Evolutionary conservation across 2,888 invertebrate species (phyloP).

Genomic region (Boloria euphrosyne): DNA sequence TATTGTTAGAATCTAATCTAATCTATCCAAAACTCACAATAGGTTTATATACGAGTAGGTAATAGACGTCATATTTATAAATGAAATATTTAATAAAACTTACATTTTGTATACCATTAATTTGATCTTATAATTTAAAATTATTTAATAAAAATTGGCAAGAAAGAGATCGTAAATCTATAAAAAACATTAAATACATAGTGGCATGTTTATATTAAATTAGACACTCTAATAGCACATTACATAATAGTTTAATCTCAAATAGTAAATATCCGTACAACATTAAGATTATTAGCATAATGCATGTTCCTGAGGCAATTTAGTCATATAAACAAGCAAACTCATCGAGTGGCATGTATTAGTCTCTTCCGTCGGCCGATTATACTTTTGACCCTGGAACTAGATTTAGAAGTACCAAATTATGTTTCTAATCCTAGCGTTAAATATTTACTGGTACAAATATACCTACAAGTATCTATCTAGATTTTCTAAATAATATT

Average conservation of each 20-base stretch:
- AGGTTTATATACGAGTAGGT: too few relatives aligned
- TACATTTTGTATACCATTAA: too few relatives aligned
- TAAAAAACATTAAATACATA: too few relatives aligned
- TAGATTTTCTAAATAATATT: neutral
- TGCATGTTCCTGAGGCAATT: conserved; percentile 32
- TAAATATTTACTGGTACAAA: neutral
- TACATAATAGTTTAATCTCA: neutral
- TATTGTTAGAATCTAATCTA: too few relatives aligned
- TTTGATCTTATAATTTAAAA: too few relatives aligned
- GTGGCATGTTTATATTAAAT: too few relatives aligned
- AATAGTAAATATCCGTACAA: conserved; percentile 1
- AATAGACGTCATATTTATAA: too few relatives aligned
- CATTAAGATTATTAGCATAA: conserved; percentile 28
- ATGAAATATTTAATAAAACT: too few relatives aligned
- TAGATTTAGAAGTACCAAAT: conserved; percentile 34
- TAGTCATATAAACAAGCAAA: conserved; percentile 33
- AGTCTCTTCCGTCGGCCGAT: conserved; percentile 39
- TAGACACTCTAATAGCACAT: neutral
- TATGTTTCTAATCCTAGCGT: conserved; percentile 20
- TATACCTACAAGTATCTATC: neutral
- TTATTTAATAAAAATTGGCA: too few relatives aligned
- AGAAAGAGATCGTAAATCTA: too few relatives aligned
- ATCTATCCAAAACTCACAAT: too few relatives aligned
- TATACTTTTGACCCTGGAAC: conserved; percentile 37
- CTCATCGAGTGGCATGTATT: conserved; percentile 42